Conservation (phyloP, 2,888 invertebrate species). For the Drosophila fulvimacula region DNA sequence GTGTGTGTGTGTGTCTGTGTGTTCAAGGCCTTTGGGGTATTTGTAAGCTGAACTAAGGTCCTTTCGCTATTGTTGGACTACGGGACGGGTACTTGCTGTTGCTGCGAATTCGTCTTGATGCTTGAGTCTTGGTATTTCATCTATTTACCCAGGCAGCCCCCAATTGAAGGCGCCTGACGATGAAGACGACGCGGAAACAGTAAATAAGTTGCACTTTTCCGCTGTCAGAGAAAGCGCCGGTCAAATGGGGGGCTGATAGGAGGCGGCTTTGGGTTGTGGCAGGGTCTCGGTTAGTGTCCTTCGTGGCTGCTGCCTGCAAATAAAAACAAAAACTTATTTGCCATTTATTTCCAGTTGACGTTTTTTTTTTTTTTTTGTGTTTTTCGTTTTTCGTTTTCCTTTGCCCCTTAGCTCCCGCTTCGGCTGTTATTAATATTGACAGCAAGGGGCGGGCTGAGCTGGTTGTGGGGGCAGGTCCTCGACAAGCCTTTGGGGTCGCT, state of each 20-base stretch:
- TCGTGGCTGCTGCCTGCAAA: conserved; percentile 53
- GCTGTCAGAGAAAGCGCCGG: conserved; percentile 47
- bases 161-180: conserved; percentile 11
- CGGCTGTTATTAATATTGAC: conserved; percentile 72
- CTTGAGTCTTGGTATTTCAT: conserved; percentile 23
- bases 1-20: background rate
- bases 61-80: conserved; percentile 14
- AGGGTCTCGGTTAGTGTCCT: conserved; percentile 49
- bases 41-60: conserved; percentile 8
- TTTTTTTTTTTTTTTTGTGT: conserved; percentile 32
- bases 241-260: background rate
- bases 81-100: background rate
- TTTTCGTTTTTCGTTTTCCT: too few relatives aligned
- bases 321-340: conserved; percentile 72
- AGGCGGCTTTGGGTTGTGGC: background rate
- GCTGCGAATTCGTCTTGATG: background rate
- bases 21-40: conserved; percentile 5
- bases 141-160: conserved; percentile 18
- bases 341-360: conserved; percentile 74
- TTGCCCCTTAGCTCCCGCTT: conserved; percentile 6
- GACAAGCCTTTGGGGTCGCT: conserved; percentile 52
- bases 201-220: conserved; percentile 78
- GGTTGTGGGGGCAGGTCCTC: conserved; percentile 32
- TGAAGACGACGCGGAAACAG: conserved; percentile 56
- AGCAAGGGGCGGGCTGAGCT: conserved; percentile 19